phyloP scores from a whole-genome alignment of 1,140 invertebrate species.

The Charaxes varanes region DNA sequence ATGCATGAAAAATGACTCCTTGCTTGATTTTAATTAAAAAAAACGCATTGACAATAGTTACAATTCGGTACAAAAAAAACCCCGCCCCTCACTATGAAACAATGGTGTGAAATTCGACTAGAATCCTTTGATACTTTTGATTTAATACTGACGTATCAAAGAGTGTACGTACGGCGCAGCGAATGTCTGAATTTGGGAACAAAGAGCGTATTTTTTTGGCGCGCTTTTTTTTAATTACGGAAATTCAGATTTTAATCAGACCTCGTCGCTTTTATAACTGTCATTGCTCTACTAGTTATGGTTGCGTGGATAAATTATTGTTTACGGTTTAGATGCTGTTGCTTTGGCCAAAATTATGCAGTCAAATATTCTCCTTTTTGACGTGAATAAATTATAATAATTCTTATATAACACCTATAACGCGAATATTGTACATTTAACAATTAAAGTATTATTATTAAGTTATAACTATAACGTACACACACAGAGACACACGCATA shows the following conservation, averaged over 20 bases:
- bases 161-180: slow-evolving; percentile 38
- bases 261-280: slow-evolving; percentile 3
- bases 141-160: slow-evolving; percentile 57
- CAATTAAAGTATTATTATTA: too few species aligned
- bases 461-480: too few species aligned
- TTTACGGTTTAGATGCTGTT: too few species aligned
- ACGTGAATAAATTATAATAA: too few species aligned
- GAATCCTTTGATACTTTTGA: slow-evolving; percentile 58
- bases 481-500: too few species aligned
- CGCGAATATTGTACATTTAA: too few species aligned
- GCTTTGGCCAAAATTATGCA: too few species aligned
- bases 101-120: slow-evolving; percentile 61
- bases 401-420: too few species aligned
- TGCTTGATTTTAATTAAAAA: slow-evolving; percentile 58
- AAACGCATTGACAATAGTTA: slow-evolving; percentile 53
- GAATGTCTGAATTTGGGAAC: slow-evolving; percentile 37
- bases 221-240: slow-evolving; percentile 33
- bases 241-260: slow-evolving; percentile 52
- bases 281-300: too few species aligned
- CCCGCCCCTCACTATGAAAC: slow-evolving; percentile 46
- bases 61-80: slow-evolving; percentile 49
- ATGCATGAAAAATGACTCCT: slow-evolving; percentile 72
- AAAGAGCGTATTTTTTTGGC: slow-evolving; percentile 39
- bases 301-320: too few species aligned
- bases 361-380: too few species aligned